Base-by-base conservation (phyloP, 2,113 vertebrate species). In the Herpetotheres cachinnans region DNA sequence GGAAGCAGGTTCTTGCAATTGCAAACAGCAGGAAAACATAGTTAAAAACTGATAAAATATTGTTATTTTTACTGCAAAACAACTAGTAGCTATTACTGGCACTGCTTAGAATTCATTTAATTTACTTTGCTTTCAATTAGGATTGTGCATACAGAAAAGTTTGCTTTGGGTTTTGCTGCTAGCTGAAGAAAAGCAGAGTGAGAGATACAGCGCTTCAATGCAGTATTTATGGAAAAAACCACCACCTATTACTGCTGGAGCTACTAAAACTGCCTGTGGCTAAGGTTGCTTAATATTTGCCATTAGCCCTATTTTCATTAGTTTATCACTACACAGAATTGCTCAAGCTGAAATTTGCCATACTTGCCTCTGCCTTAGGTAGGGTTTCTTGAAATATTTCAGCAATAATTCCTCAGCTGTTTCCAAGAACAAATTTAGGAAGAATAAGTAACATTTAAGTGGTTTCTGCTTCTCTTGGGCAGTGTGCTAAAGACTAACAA, bases 71-170 rank as follows among this genome's bases (percentile, higher is more conserved):
- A 84, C 65, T 76, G 72, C 91, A 92, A 91, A 93, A 86, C 84
- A 95, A 94, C 82, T 84, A 55, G 78, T 42, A 91, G 78, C 65
- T 95, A 52, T 94, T 95, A 95, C 89, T 95, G 44, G 77, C 38
- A 70, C 82, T 84, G 40, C 54, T 93, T 92, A 73, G 56, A 77
- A 81, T 66, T 95, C 0, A 62, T 91, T 95, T 91, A 79, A 95
- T 95, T 89, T 91, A 63, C 70, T 95, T 95, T 91, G 54, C 80
- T 96, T 96, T 96, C 92, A 95, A 55, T 94, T 96, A 90, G 13
- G 27, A 29, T 52, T 93, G 44, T 65, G 77, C 66, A 80, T 73
- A 90, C 71, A 87, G 36, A 84, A 90, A 91, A 79, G 32, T 84
- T 96, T 90, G 86, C 83, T 91, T 86, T 56, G 73, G 93, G 65